These are phyloP conservation scores for Orycteropus afer DNA, from an alignment of 2,113 vertebrate species.

Conservation along the genomic window DNA sequence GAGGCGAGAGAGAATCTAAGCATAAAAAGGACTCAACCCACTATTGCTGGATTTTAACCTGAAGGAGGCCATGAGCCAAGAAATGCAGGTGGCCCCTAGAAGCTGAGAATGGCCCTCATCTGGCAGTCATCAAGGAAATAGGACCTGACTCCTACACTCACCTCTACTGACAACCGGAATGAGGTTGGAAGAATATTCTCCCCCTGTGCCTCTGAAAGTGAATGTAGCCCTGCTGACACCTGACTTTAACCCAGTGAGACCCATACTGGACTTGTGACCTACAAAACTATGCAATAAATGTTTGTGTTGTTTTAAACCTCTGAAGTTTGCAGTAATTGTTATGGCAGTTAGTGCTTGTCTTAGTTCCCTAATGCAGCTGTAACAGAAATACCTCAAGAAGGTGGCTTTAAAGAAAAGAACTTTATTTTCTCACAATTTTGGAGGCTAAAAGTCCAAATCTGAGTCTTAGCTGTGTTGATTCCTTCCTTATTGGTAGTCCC, in stretches of 20 bases:
- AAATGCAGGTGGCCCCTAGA: not conserved
- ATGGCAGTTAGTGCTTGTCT: not conserved
- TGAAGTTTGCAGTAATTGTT: not conserved
- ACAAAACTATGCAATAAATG: conserved; percentile 15
- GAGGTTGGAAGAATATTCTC: not conserved
- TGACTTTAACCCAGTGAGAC: not conserved
- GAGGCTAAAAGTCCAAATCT: not conserved
- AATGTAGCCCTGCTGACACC: not conserved
- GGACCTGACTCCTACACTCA: not conserved
- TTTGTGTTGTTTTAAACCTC: not conserved
- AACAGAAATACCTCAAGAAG: too few species aligned
- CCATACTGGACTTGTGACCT: not conserved
- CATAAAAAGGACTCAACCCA: not conserved
- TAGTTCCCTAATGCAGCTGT: too few species aligned
- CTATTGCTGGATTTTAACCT: not conserved
- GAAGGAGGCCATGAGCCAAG: not conserved
- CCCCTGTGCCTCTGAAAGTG: not conserved
- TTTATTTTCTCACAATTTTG: not conserved
- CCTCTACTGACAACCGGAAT: not conserved
- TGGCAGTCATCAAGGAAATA: not conserved
- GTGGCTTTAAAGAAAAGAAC: too few species aligned
- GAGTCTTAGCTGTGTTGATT: not conserved
- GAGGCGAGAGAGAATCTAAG: not conserved
- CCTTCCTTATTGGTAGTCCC: not conserved
- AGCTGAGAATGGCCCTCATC: not conserved